phyloP scores from a whole-genome alignment of 2,888 invertebrate genomes.

The Drosophila tanythrix region DNA sequence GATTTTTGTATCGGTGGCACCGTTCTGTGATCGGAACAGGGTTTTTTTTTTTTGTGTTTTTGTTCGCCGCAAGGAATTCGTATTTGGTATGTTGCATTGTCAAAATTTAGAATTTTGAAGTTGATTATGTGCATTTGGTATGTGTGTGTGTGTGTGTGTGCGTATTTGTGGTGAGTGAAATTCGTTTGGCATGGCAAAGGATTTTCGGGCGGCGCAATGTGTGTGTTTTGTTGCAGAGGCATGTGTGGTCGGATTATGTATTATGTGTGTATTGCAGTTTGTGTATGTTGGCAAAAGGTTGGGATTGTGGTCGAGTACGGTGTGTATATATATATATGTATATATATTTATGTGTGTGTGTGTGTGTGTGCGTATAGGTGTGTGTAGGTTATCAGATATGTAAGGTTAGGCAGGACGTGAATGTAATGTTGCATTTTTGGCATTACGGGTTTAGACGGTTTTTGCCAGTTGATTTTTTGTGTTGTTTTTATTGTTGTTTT shows the following conservation, averaged over 20 bases:
- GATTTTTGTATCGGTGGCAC: conserved; percentile 83
- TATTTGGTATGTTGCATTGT: conserved; percentile 48
- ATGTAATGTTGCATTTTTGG: conserved; percentile 27
- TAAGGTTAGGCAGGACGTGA: conserved; percentile 39
- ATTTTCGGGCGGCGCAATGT: conserved; percentile 31
- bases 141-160: conserved; percentile 14
- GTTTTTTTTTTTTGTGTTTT: conserved; percentile 21
- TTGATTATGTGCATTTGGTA: conserved; percentile 62
- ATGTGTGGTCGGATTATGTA: conserved; percentile 16
- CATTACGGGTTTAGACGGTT: conserved; percentile 36
- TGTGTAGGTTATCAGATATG: conserved; percentile 29
- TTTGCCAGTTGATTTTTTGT: conserved; percentile 17
- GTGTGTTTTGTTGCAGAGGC: conserved; percentile 11
- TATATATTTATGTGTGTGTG: conserved; percentile 1
- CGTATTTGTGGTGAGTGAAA: conserved; percentile 36
- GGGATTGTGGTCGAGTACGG: conserved; percentile 15
- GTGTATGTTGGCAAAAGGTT: conserved; percentile 18
- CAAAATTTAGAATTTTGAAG: conserved; percentile 65
- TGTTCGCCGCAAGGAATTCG: conserved; percentile 14
- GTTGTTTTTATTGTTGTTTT: conserved; percentile 13
- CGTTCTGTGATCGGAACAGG: conserved; percentile 69
- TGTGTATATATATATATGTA: conserved; percentile 1
- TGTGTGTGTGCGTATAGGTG: conserved; percentile 4
- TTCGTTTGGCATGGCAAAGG: conserved; percentile 27
- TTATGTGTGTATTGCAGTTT: conserved; percentile 9